Base-by-base conservation (phyloP, 2,888 invertebrate genomes). In the Caenorhabditis panamensis region DNA sequence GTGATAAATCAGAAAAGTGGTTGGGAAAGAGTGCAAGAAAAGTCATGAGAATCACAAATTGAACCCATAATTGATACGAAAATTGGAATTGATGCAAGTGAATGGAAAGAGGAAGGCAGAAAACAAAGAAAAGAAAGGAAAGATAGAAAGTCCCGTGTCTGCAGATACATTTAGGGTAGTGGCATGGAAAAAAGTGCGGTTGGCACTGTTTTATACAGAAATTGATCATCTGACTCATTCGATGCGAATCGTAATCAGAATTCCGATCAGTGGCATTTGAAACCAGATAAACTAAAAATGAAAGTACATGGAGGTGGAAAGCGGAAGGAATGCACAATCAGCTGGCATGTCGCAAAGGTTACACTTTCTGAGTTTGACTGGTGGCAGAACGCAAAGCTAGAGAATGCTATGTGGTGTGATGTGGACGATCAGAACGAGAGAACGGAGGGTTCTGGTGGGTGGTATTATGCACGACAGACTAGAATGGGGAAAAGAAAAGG, bases 261-360 rank as follows among this genome's bases (percentile, higher is more conserved):
- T n/a, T n/a, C n/a, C n/a, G n/a, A n/a, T n/a, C n/a, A n/a, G n/a
- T 18, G 28, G 31, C 56, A 56, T n/a, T 5, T 2, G 24, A 71
- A 28, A 41, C 18, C 28, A 44, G 26, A 53, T 44, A 41, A 44
- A 31, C 54, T 47, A 44, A 36, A 47, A n/a, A 16, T 18, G 11
- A 31, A 56, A 36, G 56, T 28, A 20, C 28, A 18, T 31, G 6
- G 24, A 13, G 18, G 47, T 4, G 18, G 47, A 20, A 9, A 51
- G 47, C 54, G 63, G 63, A 72, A 72, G 44, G 72, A 72, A 72
- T 72, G 56, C 58, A 72, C 71, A 72, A 72, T 72, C 63, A 72
- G 63, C 47, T 63, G 72, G 63, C 72, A 56, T 54, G 61, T 71
- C 51, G 62, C 18, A 9, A 53, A 44, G 62, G 44, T 69, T 51